phyloP scores from a whole-genome alignment of 2,113 vertebrate species.

The Macrotus californicus region DNA sequence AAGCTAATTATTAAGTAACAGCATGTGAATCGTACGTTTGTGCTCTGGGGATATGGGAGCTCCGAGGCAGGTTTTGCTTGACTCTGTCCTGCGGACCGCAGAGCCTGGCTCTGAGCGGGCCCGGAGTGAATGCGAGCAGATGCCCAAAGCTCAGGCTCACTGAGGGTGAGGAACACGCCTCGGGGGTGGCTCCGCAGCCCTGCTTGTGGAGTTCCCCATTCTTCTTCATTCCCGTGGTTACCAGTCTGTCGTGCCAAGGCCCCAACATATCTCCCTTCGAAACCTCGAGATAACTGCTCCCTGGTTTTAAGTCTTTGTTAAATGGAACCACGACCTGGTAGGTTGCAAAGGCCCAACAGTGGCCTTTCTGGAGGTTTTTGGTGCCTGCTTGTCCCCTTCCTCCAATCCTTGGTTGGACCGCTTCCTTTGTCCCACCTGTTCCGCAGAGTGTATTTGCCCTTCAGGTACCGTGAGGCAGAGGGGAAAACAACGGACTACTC shows the following conservation, averaged over 20 bases:
- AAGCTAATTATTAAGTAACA: not conserved
- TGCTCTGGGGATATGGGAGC: not conserved
- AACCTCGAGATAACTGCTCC: conserved; percentile 1
- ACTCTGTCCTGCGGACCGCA: not conserved
- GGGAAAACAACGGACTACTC: conserved; percentile 26
- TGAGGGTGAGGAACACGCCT: not conserved
- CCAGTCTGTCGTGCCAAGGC: not conserved
- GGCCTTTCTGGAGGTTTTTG: not conserved
- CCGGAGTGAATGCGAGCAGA: not conserved
- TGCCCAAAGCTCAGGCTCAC: not conserved
- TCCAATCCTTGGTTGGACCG: not conserved
- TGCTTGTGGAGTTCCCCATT: not conserved
- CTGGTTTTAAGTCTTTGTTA: conserved; percentile 25
- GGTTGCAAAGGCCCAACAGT: not conserved
- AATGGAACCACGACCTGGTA: not conserved
- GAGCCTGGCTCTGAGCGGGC: not conserved
- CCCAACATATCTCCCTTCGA: not conserved
- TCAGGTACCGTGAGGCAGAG: not conserved
- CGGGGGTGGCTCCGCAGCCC: no score
- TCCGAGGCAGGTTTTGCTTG: not conserved
- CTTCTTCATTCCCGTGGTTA: not conserved
- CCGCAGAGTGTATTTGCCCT: not conserved
- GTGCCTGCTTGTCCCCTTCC: not conserved
- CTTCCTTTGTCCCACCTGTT: not conserved
- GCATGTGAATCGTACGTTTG: not conserved